Conservation (phyloP, 1,140 invertebrate genomes). For the Lysiphlebus fabarum region DNA sequence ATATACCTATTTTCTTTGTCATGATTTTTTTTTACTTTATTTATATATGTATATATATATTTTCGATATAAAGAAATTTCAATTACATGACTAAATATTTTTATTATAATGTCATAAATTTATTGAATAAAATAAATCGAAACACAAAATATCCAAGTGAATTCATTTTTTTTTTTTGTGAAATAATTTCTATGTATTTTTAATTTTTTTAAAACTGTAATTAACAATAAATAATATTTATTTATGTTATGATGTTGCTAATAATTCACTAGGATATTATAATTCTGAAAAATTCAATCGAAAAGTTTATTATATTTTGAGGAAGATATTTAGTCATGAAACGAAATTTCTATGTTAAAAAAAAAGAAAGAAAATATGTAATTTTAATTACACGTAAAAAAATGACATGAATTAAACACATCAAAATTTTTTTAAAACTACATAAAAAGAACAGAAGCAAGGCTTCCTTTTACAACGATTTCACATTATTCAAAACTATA, state of each 20-base stretch:
- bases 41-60: constrained; percentile 7
- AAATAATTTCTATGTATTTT: too few relatives aligned
- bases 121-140: too few relatives aligned
- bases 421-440: constrained; percentile 27
- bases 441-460: constrained; percentile 17
- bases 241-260: too few relatives aligned
- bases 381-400: constrained; percentile 2
- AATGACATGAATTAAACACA: constrained; percentile 28
- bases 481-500: constrained; percentile 34
- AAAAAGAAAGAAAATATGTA: constrained; percentile 22
- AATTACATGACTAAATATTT: too few relatives aligned
- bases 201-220: too few relatives aligned
- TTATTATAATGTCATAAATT: too few relatives aligned
- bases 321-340: too few relatives aligned
- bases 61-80: constrained; percentile 33
- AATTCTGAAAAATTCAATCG: not conserved
- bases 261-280: too few relatives aligned
- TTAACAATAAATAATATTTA: too few relatives aligned
- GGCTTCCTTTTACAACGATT: constrained; percentile 20
- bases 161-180: too few relatives aligned
- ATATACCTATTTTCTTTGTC: constrained; percentile 1
- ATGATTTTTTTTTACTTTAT: not conserved
- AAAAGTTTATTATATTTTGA: too few relatives aligned
- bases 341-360: constrained; percentile 28
- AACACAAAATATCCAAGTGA: too few relatives aligned